A percentile compares a stretch with the other conserved stretches of the same genome.
phyloP scores from a whole-genome alignment of 2,888 invertebrate species.

The Apodemia mormo region DNA sequence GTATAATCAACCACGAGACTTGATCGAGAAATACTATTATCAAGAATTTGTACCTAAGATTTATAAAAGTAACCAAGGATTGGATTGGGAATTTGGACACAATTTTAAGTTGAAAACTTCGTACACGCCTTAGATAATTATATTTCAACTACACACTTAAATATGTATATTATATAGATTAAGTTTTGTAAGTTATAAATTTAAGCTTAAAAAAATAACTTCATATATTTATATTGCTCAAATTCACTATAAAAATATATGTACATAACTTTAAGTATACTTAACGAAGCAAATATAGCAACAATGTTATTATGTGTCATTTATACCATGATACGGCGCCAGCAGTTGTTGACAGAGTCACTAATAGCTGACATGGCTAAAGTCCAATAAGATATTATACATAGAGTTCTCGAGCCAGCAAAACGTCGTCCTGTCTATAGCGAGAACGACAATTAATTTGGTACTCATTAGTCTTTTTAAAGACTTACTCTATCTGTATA shows the following conservation, averaged over 20 bases:
- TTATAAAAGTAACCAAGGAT: no score
- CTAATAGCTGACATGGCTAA: not conserved
- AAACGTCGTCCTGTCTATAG: no score
- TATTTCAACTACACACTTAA: not conserved
- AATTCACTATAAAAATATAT: conserved; percentile 13
- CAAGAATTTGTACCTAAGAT: no score
- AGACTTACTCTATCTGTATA: no score
- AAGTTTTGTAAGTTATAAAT: conserved; percentile 15
- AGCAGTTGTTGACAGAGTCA: not conserved
- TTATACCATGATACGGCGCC: not conserved
- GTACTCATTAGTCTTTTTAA: no score
- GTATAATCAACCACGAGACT: no score
- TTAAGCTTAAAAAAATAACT: conserved; percentile 31
- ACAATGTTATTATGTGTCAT: not conserved
- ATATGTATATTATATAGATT: not conserved
- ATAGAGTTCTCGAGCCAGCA: no score
- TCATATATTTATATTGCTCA: conserved; percentile 19
- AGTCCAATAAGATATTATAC: not conserved
- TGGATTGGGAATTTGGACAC: no score
- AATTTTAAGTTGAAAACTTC: not conserved
- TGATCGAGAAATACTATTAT: no score
- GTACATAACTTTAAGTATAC: conserved; percentile 5
- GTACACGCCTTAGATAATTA: not conserved
- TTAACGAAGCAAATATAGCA: not conserved
- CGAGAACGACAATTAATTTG: no score